A percentile compares a stretch with the other conserved stretches of the same genome.
phyloP scores from a whole-genome alignment of 2,888 invertebrate species.

The Aporophyla nigra region DNA sequence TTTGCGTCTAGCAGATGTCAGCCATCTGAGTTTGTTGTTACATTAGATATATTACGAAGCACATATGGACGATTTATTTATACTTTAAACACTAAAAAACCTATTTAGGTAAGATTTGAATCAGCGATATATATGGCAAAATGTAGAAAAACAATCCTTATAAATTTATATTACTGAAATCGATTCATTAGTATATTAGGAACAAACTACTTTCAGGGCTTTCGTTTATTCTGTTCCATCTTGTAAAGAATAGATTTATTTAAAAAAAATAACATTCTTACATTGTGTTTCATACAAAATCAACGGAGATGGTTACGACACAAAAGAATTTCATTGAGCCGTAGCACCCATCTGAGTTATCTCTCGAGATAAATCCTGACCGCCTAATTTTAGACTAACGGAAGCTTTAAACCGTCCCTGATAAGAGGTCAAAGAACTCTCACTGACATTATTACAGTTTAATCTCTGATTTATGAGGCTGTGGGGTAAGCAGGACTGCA shows the following conservation, averaged over 20 bases:
- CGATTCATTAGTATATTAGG: too few relatives aligned
- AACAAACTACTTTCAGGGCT: too few relatives aligned
- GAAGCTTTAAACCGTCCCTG: conserved; percentile 60
- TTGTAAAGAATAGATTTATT: too few relatives aligned
- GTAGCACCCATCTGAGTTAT: conserved; percentile 26
- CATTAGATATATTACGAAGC: conserved; percentile 18
- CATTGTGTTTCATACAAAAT: background rate
- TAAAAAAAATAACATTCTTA: background rate
- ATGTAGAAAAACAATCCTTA: too few relatives aligned
- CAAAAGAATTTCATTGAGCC: conserved; percentile 41
- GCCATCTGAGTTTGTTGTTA: conserved; percentile 31
- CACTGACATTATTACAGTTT: conserved; percentile 34
- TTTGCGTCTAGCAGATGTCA: conserved; percentile 35
- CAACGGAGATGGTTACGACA: background rate
- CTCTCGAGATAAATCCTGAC: conserved; percentile 52
- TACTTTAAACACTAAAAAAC: background rate
- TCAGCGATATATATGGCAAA: too few relatives aligned
- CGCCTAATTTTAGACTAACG: conserved; percentile 63
- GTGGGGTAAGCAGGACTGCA: conserved; percentile 1
- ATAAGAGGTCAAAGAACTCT: conserved; percentile 61
- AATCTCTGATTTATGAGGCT: conserved; percentile 42
- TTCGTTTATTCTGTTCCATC: too few relatives aligned
- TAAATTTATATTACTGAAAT: too few relatives aligned
- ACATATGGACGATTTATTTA: conserved; percentile 4
- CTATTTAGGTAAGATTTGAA: too few relatives aligned